Evolutionary conservation across 30 jellyfish, hydroid and myxozoan species (phyloP), one percentile per base, ranked within the genome.

Genomic region (Turritopsis rubra): DNA sequence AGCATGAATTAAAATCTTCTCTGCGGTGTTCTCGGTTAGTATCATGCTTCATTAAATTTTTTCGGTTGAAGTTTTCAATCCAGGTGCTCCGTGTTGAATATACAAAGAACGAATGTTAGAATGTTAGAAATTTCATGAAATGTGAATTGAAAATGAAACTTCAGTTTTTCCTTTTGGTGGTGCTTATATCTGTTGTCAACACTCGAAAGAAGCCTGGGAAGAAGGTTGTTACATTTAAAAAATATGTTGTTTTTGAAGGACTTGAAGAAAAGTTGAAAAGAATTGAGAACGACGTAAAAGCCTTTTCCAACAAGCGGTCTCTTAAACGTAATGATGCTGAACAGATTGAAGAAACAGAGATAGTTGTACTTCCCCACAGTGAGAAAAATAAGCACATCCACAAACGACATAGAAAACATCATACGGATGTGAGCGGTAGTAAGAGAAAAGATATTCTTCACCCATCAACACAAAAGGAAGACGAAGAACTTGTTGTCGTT

Each of bases 401-500:
- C 77, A 68, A 7, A 68, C 28, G 21, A 7, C 28, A 19, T 7
- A 23, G 21, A 22, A 16, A 68, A n/a, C 77, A 8, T 19, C 77
- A 68, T 68, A 19, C 4, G 17, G 30, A 68, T 68, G 77, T 68
- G 28, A 19, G 9, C 19, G 77, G 77, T 9, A n/a, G 31, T n/a
- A 68, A 68, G 19, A 23, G 77, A 68, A 68, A 68, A 68, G 77
- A 68, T 27, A 68, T 68, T 68, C 30, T 68, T 7, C 28, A 27
- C 17, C 77, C 77, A 27, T 68, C 77, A 68, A 22, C 28, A n/a
- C 28, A 68, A 68, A 1, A n/a, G 9, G 31, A n/a, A n/a, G 30
- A 68, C 77, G 77, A 23, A 0, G 77, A 68, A n/a, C 31, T n/a
- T 1, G 77, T n/a, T 7, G 77, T 68, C 77, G 77, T 68, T 68